Percentiles rank a stretch among this genome's conserved stretches.
phyloP scores from a whole-genome alignment of 2,888 invertebrate species.

The Eupithecia abbreviata region DNA sequence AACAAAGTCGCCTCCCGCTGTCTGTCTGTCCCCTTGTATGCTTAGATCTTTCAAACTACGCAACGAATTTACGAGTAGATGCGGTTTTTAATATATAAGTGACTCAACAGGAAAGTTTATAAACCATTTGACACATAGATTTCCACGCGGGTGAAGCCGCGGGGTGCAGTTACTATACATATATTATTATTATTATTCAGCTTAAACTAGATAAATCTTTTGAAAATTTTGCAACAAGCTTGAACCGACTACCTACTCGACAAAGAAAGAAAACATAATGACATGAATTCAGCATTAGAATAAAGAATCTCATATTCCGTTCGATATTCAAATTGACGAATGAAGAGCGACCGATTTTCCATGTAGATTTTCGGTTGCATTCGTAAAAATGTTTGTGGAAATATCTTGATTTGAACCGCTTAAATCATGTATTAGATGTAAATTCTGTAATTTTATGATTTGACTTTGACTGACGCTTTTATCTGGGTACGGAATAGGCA shows the following conservation, averaged over 20 bases:
- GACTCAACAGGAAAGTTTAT: no score
- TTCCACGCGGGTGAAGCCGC: no score
- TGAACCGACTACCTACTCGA: not conserved
- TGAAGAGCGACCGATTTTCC: conserved; percentile 49
- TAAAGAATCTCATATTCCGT: conserved; percentile 57
- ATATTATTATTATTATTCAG: no score
- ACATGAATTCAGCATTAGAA: conserved; percentile 66
- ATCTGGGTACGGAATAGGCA: not conserved
- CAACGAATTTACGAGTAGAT: no score
- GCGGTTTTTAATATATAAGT: no score
- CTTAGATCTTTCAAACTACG: no score
- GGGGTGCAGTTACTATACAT: no score
- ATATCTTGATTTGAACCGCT: not conserved
- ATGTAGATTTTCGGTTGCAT: conserved; percentile 28
- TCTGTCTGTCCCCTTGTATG: no score
- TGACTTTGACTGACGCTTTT: not conserved
- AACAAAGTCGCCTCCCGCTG: no score
- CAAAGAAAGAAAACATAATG: conserved; percentile 44
- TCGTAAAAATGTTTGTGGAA: conserved; percentile 1
- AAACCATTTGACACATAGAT: no score
- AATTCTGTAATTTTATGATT: not conserved
- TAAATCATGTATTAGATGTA: not conserved
- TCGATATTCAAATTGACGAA: conserved; percentile 70
- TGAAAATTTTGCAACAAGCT: no score
- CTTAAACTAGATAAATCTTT: no score